Evolutionary conservation across 1,140 invertebrate species (phyloP), one percentile per base, ranked within the genome.

Genomic region (Diploscapter pachys): DNA sequence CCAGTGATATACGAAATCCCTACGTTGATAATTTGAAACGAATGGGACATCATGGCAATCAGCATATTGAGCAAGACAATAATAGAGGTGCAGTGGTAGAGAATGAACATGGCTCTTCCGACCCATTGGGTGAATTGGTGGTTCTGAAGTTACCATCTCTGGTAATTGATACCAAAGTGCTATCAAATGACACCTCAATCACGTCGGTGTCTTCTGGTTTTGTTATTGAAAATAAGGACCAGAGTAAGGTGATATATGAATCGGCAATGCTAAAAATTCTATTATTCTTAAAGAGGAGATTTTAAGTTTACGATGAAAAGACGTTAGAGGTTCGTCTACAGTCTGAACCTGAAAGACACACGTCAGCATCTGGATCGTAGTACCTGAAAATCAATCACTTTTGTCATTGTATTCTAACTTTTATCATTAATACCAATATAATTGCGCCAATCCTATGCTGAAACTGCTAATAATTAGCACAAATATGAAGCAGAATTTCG

Each of bases 1-100:
- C 63, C 11, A 8, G 13, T 31, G 31, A 31, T 31, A 31, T 31
- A 31, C 31, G 8, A 31, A 31, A 8, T 48, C 56, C 81, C 76
- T 80, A 89, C 89, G 85, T 89, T 89, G 64, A 89, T 89, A 69
- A 87, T 87, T 85, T 89, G 89, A 80, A 89, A 89, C 48, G 88
- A 88, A 77, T 89, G 87, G 71, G 87, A 88, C 89, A 89, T 89
- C 89, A 89, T 89, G 72, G 89, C 89, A 73, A 89, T 89, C 11
- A 89, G 86, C 89, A 89, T 89, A 81, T 89, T 89, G 69, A 89
- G 87, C 71, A 89, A 86, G n/a, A 89, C 89, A 79, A 89, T 89
- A 73, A 89, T 89, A 70, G 89, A 88, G 76, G 88, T 83, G 57
- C 81, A 81, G 51, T 81, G 83, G 59, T 82, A 84, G 68, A 75